Evolutionary conservation across 2,797 vertebrate genomes (phyloP).

Genomic region (Champsocephalus esox): DNA sequence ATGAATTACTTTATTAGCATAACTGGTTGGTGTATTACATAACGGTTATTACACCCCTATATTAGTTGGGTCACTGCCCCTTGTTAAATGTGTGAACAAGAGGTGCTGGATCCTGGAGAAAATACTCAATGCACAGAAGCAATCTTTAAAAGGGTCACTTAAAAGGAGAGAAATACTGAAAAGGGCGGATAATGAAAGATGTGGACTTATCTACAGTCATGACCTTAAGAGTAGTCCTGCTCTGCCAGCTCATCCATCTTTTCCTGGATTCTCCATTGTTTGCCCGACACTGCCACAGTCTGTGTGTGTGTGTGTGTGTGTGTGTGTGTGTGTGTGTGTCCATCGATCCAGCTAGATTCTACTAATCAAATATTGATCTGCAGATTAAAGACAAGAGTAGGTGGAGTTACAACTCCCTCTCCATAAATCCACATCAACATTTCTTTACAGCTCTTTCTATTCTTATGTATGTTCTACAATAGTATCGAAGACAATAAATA

Average conservation of each 20-base stretch:
- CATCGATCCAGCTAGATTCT: slow-evolving; percentile 30
- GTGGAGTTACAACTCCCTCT: slow-evolving; percentile 36
- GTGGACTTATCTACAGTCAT: slow-evolving; percentile 32
- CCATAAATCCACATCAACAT: slow-evolving; percentile 46
- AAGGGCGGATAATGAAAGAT: slow-evolving; percentile 43
- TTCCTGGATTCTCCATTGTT: slow-evolving; percentile 34
- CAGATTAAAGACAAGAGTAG: slow-evolving; percentile 37
- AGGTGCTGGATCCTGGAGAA: slow-evolving; percentile 28
- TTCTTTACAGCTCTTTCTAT: slow-evolving; percentile 15
- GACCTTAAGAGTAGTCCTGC: slow-evolving; percentile 38
- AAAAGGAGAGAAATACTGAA: slow-evolving; percentile 15
- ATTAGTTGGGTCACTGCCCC: slow-evolving; percentile 27
- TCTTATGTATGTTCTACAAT: slow-evolving; percentile 15
- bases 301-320: not conserved
- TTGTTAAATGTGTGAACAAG: slow-evolving; percentile 26
- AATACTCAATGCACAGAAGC: slow-evolving; percentile 15
- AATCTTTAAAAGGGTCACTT: slow-evolving; percentile 16
- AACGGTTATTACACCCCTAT: slow-evolving; percentile 34
- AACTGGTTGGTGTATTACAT: slow-evolving; percentile 41
- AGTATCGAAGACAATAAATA: slow-evolving; percentile 2
- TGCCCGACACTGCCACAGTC: not conserved
- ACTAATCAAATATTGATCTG: slow-evolving; percentile 74
- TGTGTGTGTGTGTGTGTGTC: not conserved
- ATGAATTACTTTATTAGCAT: slow-evolving; percentile 52
- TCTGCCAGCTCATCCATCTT: slow-evolving; percentile 53